A percentile compares a stretch with the other conserved stretches of the same genome.
phyloP scores from a whole-genome alignment of 2,888 invertebrate genomes.

The Agriopis aurantiaria region DNA sequence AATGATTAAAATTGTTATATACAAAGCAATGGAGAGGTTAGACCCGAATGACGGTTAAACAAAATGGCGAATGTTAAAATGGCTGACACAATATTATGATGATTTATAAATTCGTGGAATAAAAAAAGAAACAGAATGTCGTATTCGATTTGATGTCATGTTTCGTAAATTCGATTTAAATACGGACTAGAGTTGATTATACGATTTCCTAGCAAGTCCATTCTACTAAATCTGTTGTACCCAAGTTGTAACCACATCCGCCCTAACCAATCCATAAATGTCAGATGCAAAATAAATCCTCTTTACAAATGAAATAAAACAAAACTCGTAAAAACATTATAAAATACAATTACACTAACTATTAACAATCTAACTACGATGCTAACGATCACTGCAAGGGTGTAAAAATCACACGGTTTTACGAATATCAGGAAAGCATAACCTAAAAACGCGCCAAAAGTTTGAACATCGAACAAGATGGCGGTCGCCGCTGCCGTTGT shows the following conservation, averaged over 20 bases:
- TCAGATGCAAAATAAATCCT: conserved; percentile 44
- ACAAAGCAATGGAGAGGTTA: conserved; percentile 68
- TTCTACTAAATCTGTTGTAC: conserved; percentile 62
- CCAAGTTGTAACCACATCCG: conserved; percentile 56
- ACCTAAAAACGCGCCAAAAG: conserved; percentile 59
- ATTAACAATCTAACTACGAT: conserved; percentile 72
- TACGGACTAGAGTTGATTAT: conserved; percentile 23
- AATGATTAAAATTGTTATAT: conserved; percentile 65
- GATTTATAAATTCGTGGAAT: conserved; percentile 19
- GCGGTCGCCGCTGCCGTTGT: conserved; percentile 58
- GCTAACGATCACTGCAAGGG: conserved; percentile 77
- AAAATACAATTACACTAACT: conserved; percentile 69
- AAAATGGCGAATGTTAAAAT: conserved; percentile 59
- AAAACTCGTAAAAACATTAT: conserved; percentile 64
- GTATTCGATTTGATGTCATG: conserved; percentile 27
- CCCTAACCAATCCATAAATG: conserved; percentile 57
- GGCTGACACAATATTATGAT: conserved; percentile 44
- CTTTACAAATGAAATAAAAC: conserved; percentile 47
- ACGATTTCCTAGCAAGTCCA: conserved; percentile 19
- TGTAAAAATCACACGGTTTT: conserved; percentile 77
- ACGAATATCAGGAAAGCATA: conserved; percentile 66
- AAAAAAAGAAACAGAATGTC: conserved; percentile 23
- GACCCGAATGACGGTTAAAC: conserved; percentile 49
- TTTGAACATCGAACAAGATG: conserved; percentile 64
- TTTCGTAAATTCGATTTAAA: conserved; percentile 41